Evolutionary conservation across 1,140 invertebrate genomes (phyloP), one percentile per base, ranked within the genome.

Genomic region (Drosophila funebris): DNA sequence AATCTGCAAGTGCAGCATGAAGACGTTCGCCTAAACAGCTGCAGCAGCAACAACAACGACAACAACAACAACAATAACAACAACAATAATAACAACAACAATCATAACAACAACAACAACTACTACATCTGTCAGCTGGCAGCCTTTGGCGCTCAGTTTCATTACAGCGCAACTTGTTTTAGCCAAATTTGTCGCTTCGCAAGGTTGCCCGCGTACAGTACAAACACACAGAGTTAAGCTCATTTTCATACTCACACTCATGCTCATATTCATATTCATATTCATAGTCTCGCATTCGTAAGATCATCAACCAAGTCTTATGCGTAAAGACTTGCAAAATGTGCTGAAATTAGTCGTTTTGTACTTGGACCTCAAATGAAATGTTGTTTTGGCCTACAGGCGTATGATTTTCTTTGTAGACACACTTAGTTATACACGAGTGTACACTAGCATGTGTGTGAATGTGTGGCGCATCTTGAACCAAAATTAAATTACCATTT

Each of bases 401-500:
- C 63, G 39, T 39, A 60, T 70, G 58, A 85, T 62, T 69, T 61
- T 62, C 39, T 41, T 46, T 31, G 18, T 44, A 54, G 18, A 63
- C 16, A 43, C n/a, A 46, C n/a, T n/a, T n/a, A n/a, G n/a, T n/a
- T n/a, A n/a, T 54, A 8, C 39, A 39, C 39, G n/a, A n/a, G n/a
- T n/a, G n/a, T n/a, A 56, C 16, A 24, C 31, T 44, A n/a, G n/a
- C n/a, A 9, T 44, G 8, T 48, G 41, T 60, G 6, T 44, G 41
- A n/a, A 22, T 24, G 27, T 9, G 5, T 50, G 27, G 36, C 53
- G 56, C 20, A 64, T 69, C 60, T 61, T 84, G 62, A 53, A 58
- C 64, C 58, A 53, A 87, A 87, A 87, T 88, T 89, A 88, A 84
- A 83, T 89, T 76, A 88, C 89, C 84, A 83, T 88, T 89, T 68